Percentiles rank a stretch among this genome's conserved stretches.
phyloP scores from a whole-genome alignment of 2,888 invertebrate species.

The Isotomurus palustris region DNA sequence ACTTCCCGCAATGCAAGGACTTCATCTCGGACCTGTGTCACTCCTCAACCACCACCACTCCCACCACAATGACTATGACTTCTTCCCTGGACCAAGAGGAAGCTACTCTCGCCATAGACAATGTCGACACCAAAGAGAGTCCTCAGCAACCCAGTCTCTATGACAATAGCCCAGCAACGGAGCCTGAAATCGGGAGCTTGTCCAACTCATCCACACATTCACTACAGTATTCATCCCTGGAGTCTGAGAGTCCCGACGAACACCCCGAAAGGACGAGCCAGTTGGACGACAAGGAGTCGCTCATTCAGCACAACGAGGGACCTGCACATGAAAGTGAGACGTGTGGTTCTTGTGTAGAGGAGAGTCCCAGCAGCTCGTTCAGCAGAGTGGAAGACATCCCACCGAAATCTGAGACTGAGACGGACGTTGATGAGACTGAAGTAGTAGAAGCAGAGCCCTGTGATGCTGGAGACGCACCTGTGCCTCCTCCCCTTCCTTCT shows the following conservation, averaged over 20 bases:
- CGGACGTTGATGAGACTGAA: not conserved
- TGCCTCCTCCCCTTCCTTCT: not conserved
- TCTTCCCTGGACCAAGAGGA: slow-evolving; percentile 8
- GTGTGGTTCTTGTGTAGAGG: slow-evolving; percentile 6
- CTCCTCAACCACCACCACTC: slow-evolving; percentile 35
- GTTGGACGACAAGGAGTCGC: not conserved
- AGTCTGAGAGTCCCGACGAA: not conserved
- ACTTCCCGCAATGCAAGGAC: slow-evolving; percentile 64
- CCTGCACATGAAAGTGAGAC: no score
- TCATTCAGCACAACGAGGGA: not conserved
- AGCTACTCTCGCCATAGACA: slow-evolving; percentile 24
- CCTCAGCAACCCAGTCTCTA: not conserved
- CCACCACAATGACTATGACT: not conserved
- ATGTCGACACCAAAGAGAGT: slow-evolving; percentile 25
- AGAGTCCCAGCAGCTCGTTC: not conserved
- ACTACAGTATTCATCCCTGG: slow-evolving; percentile 2
- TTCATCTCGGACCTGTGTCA: slow-evolving; percentile 54
- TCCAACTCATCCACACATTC: slow-evolving; percentile 1
- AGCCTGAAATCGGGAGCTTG: not conserved
- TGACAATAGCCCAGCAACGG: slow-evolving; percentile 1
- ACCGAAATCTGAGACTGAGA: not conserved
- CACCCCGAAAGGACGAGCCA: not conserved
- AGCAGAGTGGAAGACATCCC: not conserved
- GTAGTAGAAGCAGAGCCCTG: not conserved
- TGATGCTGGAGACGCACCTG: no score